Evolutionary conservation across 53 echinoderm and acorn worm genomes (phyloP), one percentile per base, ranked within the genome.

Genomic region (Apostichopus leukothele): DNA sequence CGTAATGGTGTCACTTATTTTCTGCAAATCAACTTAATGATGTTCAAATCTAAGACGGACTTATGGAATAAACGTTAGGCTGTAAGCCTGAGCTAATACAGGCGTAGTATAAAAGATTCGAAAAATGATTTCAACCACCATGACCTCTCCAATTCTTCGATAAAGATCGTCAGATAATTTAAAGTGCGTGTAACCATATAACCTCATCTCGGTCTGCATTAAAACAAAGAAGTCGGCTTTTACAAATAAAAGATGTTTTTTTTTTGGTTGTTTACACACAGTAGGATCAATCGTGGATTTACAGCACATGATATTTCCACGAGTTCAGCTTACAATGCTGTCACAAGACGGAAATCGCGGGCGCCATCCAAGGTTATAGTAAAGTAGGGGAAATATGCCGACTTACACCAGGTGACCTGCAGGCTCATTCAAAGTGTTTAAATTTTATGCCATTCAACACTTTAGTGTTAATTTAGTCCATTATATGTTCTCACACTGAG

Each of bases 281-380:
- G n/a, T 16, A 53, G 52, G 53, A 79, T 79, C 52, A 79, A 79
- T 71, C n/a, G 18, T 18, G 71, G 71, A 71, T 71, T 71, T 71
- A 71, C 79, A 14, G 79, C 79, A 79, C 54, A 52, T 54, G 52
- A 53, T 54, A 23, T 79, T 52, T 39, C 52, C 53, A 79, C 51
- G 16, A 14, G 54, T 54, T 53, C 52, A 7, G 79, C n/a, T 54
- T 19, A n/a, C 16, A n/a, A 79, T n/a, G 52, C 51, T 79, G 52
- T 79, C 27, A 53, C 79, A n/a, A 19, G 5, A 11, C 79, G 79
- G 79, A 79, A 79, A 79, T 79, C 5, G 52, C 53, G 53, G 79
- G 79, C 53, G 79, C 52, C 79, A 79, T 16, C 79, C 79, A 79
- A 79, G 79, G 79, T 79, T 79, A 52, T 54, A 52, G 79, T 52